Evolutionary conservation across 2,113 vertebrate species (phyloP), one percentile per base, ranked within the genome.

Genomic region (Saimiri boliviensis): DNA sequence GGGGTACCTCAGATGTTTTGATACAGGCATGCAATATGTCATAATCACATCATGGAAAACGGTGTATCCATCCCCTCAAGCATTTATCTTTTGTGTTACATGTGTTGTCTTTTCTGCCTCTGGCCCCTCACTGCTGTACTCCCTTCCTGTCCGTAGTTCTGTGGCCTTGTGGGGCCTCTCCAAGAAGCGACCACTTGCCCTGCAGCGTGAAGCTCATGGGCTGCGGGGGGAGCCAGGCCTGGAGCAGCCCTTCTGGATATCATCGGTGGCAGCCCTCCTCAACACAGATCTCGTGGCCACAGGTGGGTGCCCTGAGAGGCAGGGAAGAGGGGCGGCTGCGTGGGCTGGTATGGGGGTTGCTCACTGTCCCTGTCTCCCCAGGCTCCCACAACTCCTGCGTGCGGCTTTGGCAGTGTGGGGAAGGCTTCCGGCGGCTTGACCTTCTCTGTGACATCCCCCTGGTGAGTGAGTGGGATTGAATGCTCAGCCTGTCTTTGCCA

Each of bases 101-200:
- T 2, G 11, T 32, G 60, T 30, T 5, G 12, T 2, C 60, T 66
- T 84, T 84, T n/a, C 70, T 68, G 11, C 21, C 20, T 32, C 68
- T 2, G 2, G 35, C 20, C 58, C 47, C 42, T 91, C 8, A 21
- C 35, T 32, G 47, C 58, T 4, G 13, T 30, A 8, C 30, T 63
- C 12, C 27, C 0, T 76, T 5, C 16, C 16, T 83, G 32, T 32
- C 14, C 1, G 5, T 98, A 99, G 99, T 76, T 99, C 99, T 0
- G 83, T 99, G 82, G 99, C 99, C 47, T 92, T 99, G 80, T 99
- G 99, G 99, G 99, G 99, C 1, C 99, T 99, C 94, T 99, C 99
- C 14, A 99, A 99, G 98, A 99, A 99, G 98, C 99, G 99, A 97
- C 99, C 99, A 0, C 98, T 99, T 42, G 98, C 98, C 1, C 98